Conservation (phyloP, 2,797 vertebrate genomes). For the Enteromius thamalakanensis region DNA sequence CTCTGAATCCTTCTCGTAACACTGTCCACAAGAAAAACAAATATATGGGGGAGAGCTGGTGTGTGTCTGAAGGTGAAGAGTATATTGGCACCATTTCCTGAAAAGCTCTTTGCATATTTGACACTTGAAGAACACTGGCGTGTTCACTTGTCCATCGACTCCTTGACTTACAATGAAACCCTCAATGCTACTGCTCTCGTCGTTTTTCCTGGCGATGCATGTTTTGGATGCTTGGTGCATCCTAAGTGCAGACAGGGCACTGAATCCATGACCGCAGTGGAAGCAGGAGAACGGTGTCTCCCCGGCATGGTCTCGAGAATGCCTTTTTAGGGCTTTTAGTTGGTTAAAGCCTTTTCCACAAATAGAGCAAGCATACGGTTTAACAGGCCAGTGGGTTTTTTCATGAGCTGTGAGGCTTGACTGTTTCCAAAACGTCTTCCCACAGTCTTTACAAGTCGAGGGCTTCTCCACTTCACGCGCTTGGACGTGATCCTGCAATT, state of each 20-base stretch:
- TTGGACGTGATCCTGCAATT: conserved; percentile 44
- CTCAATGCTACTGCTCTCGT: conserved; percentile 22
- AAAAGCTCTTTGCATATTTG: conserved; percentile 61
- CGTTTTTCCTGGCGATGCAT: conserved; percentile 32
- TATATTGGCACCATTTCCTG: conserved; percentile 63
- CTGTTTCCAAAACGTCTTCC: conserved; percentile 50
- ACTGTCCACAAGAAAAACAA: conserved; percentile 60
- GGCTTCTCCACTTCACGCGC: conserved; percentile 39
- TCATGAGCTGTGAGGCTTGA: conserved; percentile 54
- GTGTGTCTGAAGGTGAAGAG: conserved; percentile 64
- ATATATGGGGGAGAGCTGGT: conserved; percentile 31
- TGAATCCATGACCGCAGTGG: conserved; percentile 54
- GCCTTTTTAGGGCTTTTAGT: conserved; percentile 52
- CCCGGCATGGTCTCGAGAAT: conserved; percentile 59
- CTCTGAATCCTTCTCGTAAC: conserved; percentile 50
- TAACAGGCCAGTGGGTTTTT: conserved; percentile 61
- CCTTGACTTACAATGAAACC: conserved; percentile 54
- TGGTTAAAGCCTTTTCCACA: conserved; percentile 60
- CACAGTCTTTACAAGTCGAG: conserved; percentile 54
- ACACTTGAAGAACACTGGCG: conserved; percentile 60
- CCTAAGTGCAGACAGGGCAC: conserved; percentile 46
- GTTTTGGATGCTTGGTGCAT: conserved; percentile 55
- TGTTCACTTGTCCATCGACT: conserved; percentile 46
- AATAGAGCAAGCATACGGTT: conserved; percentile 63
- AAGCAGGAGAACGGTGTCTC: conserved; percentile 58